Evolutionary conservation across 2,797 vertebrate genomes (phyloP), one percentile per base, ranked within the genome.

Genomic region (Lithobates sylvaticus): DNA sequence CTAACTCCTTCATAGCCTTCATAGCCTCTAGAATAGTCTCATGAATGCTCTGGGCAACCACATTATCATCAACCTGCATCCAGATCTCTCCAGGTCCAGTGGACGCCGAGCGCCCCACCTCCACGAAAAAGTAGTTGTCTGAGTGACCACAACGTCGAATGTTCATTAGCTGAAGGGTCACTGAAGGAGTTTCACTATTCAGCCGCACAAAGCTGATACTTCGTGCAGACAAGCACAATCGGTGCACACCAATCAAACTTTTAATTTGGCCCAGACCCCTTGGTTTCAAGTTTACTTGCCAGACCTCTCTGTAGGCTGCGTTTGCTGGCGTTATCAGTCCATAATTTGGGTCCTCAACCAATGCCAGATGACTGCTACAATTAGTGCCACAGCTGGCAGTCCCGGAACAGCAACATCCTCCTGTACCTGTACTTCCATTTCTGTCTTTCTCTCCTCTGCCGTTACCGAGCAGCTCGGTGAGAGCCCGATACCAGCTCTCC

Each of bases 41-140:
- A 84, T 99, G 98, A 89, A 99, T 99, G 90, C 97, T 98, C 87
- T 99, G 98, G n/a, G 98, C 98, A 90, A 99, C 98, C 86, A 99
- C 98, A 0, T 97, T 97, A 91, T 99, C 98, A 61, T 99, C 98
- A 0, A 97, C 97, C 90, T 99, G 98, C 98, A 99, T 99, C 98
- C 98, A 99, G 36, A 99, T 90, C 93, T 99, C 98, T 0, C 98
- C 98, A 1, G 98, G 97, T 44, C 98, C 98, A 15, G 97, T 99
- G 89, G 96, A 94, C 0, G 98, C 97, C 0, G 98, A 99, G 58
- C 98, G 96, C 68, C 98, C 98, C 76, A 99, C 97, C 92, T 99
- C 98, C 26, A 99, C 98, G 93, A 99, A 99, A 91, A 99, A 99
- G 82, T 98, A 99, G 90, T 96, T 99, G 93, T 99, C 98, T 1